Conservation (phyloP, 2,113 vertebrate species). For the Gopherus flavomarginatus region DNA sequence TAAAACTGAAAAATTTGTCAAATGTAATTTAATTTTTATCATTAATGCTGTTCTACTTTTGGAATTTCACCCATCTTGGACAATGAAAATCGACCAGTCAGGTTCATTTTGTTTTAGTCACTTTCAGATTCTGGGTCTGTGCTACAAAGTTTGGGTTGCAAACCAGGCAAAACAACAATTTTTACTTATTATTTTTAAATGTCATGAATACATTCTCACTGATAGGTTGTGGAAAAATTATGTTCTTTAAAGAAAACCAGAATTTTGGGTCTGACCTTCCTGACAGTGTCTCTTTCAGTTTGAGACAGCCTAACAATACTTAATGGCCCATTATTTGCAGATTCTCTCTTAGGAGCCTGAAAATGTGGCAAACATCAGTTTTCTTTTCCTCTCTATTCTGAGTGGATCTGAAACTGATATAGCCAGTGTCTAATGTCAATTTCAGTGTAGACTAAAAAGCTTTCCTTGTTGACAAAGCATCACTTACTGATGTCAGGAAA, state of each 20-base stretch:
- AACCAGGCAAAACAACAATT: not conserved
- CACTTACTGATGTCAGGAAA: not conserved
- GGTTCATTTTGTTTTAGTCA: not conserved
- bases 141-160: not conserved
- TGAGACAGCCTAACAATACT: not conserved
- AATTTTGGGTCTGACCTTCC: not conserved
- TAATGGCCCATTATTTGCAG: not conserved
- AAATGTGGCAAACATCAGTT: not conserved
- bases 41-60: not conserved
- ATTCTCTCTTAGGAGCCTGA: not conserved
- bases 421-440: not conserved
- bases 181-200: not conserved
- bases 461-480: not conserved
- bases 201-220: fast-evolving
- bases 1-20: not conserved
- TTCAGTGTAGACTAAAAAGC: not conserved
- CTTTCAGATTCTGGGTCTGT: not conserved
- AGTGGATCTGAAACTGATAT: not conserved
- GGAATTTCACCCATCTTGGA: not conserved
- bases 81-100: not conserved
- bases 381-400: too few species aligned
- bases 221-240: not conserved
- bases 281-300: not conserved
- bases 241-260: fast-evolving
- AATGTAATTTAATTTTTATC: not conserved